phyloP scores from a whole-genome alignment of 2,113 vertebrate genomes.

The Mesitornis unicolor region DNA sequence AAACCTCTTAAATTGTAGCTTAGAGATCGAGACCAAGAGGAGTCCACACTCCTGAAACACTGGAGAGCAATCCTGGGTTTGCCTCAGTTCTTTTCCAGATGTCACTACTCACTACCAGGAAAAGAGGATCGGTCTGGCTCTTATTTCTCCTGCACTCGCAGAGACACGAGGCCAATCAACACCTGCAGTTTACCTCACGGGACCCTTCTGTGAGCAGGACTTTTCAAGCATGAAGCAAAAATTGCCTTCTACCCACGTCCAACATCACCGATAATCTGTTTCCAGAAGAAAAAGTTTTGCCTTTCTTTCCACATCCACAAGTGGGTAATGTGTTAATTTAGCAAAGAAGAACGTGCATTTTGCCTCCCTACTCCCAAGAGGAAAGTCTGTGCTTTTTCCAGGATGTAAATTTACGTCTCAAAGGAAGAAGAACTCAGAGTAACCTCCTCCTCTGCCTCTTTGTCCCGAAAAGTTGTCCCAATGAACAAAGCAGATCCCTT shows the following conservation, averaged over 20 bases:
- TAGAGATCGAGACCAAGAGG: background rate
- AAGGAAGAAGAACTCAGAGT: background rate
- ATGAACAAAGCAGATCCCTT: background rate
- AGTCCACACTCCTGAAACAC: background rate
- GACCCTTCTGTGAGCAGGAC: background rate
- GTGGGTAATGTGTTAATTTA: background rate
- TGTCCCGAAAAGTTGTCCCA: background rate
- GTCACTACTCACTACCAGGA: background rate
- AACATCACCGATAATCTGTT: background rate
- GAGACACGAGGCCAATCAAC: background rate
- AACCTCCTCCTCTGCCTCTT: background rate
- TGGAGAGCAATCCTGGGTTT: background rate
- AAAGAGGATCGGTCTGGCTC: accelerated
- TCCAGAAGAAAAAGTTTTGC: background rate
- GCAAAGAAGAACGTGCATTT: background rate
- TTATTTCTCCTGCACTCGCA: background rate
- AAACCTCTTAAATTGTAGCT: background rate
- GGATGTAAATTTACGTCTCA: background rate
- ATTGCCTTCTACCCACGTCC: background rate
- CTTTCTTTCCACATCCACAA: background rate
- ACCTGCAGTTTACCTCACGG: background rate
- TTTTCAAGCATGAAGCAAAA: background rate
- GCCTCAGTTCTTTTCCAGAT: background rate
- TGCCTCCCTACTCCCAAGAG: background rate
- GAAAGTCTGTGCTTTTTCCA: background rate